Base-by-base conservation (phyloP, 1,140 invertebrate genomes). In the Temnothorax nylanderi region DNA sequence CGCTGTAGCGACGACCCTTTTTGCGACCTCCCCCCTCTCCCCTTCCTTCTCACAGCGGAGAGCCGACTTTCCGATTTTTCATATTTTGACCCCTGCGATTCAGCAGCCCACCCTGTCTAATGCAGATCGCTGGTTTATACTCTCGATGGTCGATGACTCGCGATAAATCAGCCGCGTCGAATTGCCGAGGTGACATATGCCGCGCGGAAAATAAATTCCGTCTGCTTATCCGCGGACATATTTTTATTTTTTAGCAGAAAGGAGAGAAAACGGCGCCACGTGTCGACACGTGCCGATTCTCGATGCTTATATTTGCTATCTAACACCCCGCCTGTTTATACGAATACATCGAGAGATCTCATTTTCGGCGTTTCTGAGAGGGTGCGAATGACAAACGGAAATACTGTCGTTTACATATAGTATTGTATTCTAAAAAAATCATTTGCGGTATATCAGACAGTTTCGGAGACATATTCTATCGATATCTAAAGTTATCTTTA, bases 11-110 rank as follows among this genome's bases (percentile, higher is more conserved):
- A 47, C 56, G 69, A 74, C 54, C 58, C 58, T 69, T 71, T 75
- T 41, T 26, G 56, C 76, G 49, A 44, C 3, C 18, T 3, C 16
- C 32, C 7, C n/a, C 37, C 47, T 10, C 11, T 6, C 32, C 47
- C 47, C 16, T 51, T 16, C 0, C 8, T 18, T 62, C 41, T 54
- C n/a, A n/a, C 34, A 37, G 5, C 51, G 54, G 37, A 49, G 47
- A 60, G 21, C 21, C 47, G 77, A 78, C 64, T 80, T 78, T 54
- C 69, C 89, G 88, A 91, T 90, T 91, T 88, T 91, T 91, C 89
- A 90, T 91, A 90, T 88, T 88, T n/a, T 49, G 60, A 81, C 49
- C 89, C 85, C 37, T 56, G 64, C 54, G 54, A 80, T 37, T 78
- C 78, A 18, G 56, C 78, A 18, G 56, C 47, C 71, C 81, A 26